Conservation (phyloP, 1,140 invertebrate species). For the Nymphalis io region DNA sequence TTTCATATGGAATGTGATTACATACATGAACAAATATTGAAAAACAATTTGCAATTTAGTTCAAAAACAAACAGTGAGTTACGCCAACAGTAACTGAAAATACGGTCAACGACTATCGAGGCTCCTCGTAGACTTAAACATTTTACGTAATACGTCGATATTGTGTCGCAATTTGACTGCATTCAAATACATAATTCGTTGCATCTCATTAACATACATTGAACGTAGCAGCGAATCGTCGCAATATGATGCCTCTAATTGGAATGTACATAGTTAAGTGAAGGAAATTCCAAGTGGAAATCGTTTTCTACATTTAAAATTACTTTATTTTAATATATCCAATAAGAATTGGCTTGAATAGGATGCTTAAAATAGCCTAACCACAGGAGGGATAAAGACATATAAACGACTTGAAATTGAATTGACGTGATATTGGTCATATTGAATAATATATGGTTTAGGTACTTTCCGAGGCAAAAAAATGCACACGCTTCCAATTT, state of each 20-base stretch:
- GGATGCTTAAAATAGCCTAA: too few species aligned
- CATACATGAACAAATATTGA: too few species aligned
- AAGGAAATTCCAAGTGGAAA: neutral
- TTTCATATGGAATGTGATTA: too few species aligned
- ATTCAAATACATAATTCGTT: slow-evolving; percentile 25
- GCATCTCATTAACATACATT: slow-evolving; percentile 31
- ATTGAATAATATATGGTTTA: too few species aligned
- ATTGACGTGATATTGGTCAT: too few species aligned
- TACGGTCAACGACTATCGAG: slow-evolving; percentile 17
- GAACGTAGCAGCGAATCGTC: slow-evolving; percentile 2
- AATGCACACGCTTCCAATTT: too few species aligned
- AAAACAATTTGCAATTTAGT: neutral
- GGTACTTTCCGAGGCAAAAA: too few species aligned
- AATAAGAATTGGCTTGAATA: too few species aligned
- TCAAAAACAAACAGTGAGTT: neutral
- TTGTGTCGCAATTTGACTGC: slow-evolving; percentile 24
- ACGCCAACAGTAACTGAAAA: slow-evolving; percentile 4
- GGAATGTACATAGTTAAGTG: slow-evolving; percentile 1
- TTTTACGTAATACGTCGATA: slow-evolving; percentile 15
- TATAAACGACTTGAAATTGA: too few species aligned
- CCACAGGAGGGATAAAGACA: too few species aligned
- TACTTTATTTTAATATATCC: too few species aligned
- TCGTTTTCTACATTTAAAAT: too few species aligned
- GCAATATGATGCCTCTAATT: slow-evolving; percentile 8
- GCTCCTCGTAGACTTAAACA: slow-evolving; percentile 13